Percentiles rank a stretch among this genome's conserved stretches.
Evolutionary conservation across 2,797 vertebrate species (phyloP).

Genomic region (Pristis pectinata): DNA sequence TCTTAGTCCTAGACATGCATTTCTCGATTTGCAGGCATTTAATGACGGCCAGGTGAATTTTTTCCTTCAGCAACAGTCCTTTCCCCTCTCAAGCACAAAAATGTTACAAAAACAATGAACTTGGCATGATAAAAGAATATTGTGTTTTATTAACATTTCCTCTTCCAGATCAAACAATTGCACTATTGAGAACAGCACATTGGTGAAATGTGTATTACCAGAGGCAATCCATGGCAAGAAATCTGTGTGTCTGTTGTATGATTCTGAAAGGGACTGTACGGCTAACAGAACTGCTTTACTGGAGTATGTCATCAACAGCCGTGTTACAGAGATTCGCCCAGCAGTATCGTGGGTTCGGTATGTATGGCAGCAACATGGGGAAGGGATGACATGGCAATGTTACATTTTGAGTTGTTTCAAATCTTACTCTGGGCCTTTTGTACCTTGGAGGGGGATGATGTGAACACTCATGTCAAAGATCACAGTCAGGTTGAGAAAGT

Average conservation of each 20-base stretch:
- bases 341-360: not conserved
- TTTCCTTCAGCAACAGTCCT: not conserved
- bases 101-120: not conserved
- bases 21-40: not conserved
- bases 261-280: not conserved
- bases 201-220: not conserved
- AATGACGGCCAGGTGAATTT: not conserved
- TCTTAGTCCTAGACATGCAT: not conserved
- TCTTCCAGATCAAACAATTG: not conserved
- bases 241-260: not conserved
- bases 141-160: not conserved
- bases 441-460: not conserved
- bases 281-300: not conserved
- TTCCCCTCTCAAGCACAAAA: not conserved
- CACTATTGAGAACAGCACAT: not conserved
- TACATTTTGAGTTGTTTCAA: not conserved
- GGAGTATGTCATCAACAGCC: not conserved
- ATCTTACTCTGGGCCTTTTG: not conserved
- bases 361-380: not conserved
- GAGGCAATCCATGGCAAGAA: not conserved
- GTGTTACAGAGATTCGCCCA: not conserved
- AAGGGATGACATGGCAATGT: too few species aligned
- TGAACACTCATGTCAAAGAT: too few species aligned
- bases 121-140: not conserved
- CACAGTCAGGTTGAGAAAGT: too few species aligned